Evolutionary conservation across 2,888 invertebrate genomes (phyloP), one percentile per base, ranked within the genome.

Genomic region (Pseudococcus longispinus): DNA sequence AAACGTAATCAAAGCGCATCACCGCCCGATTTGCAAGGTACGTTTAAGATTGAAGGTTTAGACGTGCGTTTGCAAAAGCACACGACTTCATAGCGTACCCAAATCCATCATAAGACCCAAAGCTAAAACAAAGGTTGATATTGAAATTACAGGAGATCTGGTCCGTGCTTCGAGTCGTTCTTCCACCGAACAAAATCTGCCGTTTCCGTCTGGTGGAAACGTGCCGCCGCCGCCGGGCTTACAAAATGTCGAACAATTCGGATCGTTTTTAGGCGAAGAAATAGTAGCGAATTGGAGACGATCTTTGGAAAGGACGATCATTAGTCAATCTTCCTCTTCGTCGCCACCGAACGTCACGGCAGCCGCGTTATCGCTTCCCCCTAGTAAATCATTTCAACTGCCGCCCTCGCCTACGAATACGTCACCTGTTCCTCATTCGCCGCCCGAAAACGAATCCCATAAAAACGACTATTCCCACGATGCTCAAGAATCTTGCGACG

Each of bases 211-310:
- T 29, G 70, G 83, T 77, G 84, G 83, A 77, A 55, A 84, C 84
- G 84, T 88, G 87, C 88, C 88, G 84, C 91, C 92, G 89, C 92
- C 92, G 87, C 92, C 92, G 84, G 92, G 93, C 88, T 92, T 93
- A 89, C 93, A 93, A 91, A 94, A 93, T 91, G 94, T 94, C 90
- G 94, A 94, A 90, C 92, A 93, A 89, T 94, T 94, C 92, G 95
- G 95, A 91, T 93, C 94, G 89, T 92, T 94, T 90, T 92, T 95
- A 90, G 96, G 96, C 91, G 95, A 95, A 91, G 95, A 96, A 91
- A 94, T 96, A 91, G 96, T 96, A 91, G 94, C 94, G 90, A 94
- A 94, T 91, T 95, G 95, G 94, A 93, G 95, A 90, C 93, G 94
- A 89, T 93, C 93, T 90, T 92, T 94, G 90, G 94, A 94, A 90